Evolutionary conservation across 2,113 vertebrate genomes (phyloP).

Genomic region (Ceyx cyanopectus): DNA sequence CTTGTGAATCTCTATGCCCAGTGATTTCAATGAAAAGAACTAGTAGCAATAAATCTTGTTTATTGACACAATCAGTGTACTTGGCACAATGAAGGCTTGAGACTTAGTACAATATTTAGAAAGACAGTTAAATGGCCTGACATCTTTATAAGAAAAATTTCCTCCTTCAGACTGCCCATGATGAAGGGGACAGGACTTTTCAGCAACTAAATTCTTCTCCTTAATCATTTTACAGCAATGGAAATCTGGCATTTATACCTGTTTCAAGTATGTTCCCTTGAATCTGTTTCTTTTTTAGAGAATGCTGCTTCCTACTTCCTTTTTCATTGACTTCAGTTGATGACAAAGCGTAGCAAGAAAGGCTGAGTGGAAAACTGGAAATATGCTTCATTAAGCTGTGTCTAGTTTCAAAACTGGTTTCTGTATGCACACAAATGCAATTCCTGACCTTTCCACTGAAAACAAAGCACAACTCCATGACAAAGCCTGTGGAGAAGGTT

Average conservation of each 20-base stretch:
- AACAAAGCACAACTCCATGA: not conserved
- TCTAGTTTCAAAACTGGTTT: conserved; percentile 15
- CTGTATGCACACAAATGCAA: not conserved
- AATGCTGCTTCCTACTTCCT: conserved; percentile 22
- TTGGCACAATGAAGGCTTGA: not conserved
- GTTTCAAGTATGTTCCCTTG: conserved; percentile 3
- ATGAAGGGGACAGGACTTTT: conserved; percentile 7
- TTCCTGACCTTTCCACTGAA: not conserved
- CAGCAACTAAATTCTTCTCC: not conserved
- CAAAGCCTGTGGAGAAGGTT: not conserved
- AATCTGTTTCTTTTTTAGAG: conserved; percentile 32
- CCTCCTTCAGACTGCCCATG: not conserved
- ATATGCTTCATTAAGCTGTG: not conserved
- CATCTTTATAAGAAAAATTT: not conserved
- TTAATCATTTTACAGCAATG: conserved; percentile 1
- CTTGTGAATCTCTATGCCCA: not conserved
- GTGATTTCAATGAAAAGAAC: not conserved
- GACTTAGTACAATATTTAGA: not conserved
- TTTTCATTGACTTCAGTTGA: not conserved
- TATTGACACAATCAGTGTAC: not conserved
- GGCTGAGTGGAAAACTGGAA: conserved; percentile 25
- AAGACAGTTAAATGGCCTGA: not conserved
- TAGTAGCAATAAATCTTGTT: not conserved
- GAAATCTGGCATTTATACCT: conserved; percentile 45
- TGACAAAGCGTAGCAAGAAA: not conserved